Conservation (phyloP, 2,113 vertebrate species). For the Gambusia affinis region DNA sequence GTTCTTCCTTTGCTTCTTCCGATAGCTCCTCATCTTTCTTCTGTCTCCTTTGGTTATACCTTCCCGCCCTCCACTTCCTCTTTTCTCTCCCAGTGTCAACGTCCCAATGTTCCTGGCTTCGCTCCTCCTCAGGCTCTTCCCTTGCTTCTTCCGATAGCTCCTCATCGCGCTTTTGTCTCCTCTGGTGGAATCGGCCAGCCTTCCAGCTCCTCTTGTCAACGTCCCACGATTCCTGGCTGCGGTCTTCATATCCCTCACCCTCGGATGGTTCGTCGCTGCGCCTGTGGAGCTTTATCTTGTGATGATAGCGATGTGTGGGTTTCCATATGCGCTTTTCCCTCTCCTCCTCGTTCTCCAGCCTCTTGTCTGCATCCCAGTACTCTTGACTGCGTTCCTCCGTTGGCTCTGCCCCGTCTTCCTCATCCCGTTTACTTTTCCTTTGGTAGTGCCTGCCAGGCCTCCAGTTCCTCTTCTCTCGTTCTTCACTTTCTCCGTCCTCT, state of each 20-base stretch:
- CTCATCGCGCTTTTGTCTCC: conserved; percentile 49
- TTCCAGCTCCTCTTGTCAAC: conserved; percentile 58
- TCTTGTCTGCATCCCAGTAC: conserved; percentile 63
- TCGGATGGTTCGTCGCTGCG: conserved; percentile 45
- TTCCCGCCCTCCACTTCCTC: conserved; percentile 44
- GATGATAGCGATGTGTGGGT: conserved; percentile 64
- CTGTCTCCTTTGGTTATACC: conserved; percentile 46
- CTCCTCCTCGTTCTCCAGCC: conserved; percentile 39
- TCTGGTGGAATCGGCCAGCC: conserved; percentile 50
- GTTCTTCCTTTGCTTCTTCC: conserved; percentile 18
- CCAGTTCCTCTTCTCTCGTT: conserved; percentile 52
- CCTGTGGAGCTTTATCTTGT: conserved; percentile 59
- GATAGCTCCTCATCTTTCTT: conserved; percentile 42
- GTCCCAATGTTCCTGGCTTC: conserved; percentile 60
- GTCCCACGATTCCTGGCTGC: conserved; percentile 71
- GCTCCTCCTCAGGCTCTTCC: conserved; percentile 37
- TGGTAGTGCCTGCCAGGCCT: conserved; percentile 53
- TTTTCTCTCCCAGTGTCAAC: conserved; percentile 38
- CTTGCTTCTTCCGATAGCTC: conserved; percentile 37
- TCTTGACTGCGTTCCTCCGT: conserved; percentile 68
- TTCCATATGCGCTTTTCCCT: conserved; percentile 61
- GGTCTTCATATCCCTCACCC: conserved; percentile 34
- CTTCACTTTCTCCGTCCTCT: conserved; percentile 27
- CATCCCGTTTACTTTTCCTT: conserved; percentile 53
- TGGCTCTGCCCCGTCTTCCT: conserved; percentile 54